phyloP scores from a whole-genome alignment of 35 echinoderm and acorn worm species.

The Strongylocentrotus purpuratus region DNA sequence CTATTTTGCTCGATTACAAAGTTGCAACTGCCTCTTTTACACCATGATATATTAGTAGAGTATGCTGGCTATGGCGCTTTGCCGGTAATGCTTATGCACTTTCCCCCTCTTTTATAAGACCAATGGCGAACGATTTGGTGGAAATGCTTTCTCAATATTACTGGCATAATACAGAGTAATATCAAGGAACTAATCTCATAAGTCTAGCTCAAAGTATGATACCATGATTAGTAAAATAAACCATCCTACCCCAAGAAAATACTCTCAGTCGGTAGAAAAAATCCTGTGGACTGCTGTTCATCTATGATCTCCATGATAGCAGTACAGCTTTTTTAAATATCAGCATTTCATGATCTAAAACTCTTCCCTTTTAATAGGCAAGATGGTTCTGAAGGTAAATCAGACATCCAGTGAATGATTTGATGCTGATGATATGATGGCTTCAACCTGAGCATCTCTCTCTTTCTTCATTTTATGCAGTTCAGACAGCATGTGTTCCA shows the following conservation, averaged over 20 bases:
- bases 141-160: not conserved
- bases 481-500: constrained; percentile 92
- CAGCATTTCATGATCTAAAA: not conserved
- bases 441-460: constrained; percentile 58
- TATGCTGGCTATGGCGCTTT: not conserved
- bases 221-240: too few relatives aligned
- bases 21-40: not conserved
- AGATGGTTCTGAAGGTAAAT: not conserved
- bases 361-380: not conserved
- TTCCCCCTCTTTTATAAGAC: too few relatives aligned
- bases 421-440: constrained; percentile 27
- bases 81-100: too few relatives aligned
- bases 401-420: not conserved
- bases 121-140: not conserved
- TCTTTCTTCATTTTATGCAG: constrained; percentile 81
- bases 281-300: too few relatives aligned
- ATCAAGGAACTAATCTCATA: too few relatives aligned
- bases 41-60: not conserved
- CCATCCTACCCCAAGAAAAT: too few relatives aligned
- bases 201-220: too few relatives aligned
- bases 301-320: not conserved
- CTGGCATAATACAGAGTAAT: not conserved
- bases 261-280: too few relatives aligned
- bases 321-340: not conserved
- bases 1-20: not conserved